phyloP scores from a whole-genome alignment of 2,113 vertebrate species.

The Saguinus midas region DNA sequence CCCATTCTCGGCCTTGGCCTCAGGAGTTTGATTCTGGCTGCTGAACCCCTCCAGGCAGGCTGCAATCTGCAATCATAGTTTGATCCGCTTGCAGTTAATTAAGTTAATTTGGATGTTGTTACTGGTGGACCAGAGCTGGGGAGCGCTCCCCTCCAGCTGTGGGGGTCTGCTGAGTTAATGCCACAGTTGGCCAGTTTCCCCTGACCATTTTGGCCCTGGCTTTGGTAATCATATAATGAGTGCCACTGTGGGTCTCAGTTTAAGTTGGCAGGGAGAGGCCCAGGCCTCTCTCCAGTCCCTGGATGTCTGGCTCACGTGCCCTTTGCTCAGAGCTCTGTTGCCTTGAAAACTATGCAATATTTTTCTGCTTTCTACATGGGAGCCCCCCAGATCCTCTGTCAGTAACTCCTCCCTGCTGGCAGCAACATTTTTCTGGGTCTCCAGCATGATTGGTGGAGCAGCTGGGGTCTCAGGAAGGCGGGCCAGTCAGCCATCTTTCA shows the following conservation, averaged over 20 bases:
- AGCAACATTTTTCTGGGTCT: fast-evolving
- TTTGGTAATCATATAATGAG: conserved; percentile 58
- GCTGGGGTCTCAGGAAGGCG: neutral
- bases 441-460: neutral
- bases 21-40: neutral
- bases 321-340: conserved; percentile 49
- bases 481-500: neutral
- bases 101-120: conserved; percentile 51
- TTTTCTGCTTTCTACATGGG: conserved; percentile 44
- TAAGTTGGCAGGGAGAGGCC: neutral
- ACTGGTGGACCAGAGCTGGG: neutral
- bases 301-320: neutral
- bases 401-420: neutral
- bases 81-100: conserved; percentile 52
- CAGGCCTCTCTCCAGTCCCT: neutral
- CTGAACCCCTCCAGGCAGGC: conserved; percentile 18
- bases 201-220: conserved; percentile 7
- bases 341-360: conserved; percentile 73
- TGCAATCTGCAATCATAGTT: neutral
- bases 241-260: neutral
- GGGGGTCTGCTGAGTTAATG: neutral
- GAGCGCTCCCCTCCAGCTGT: neutral
- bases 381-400: neutral
- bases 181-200: conserved; percentile 55
- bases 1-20: neutral